Evolutionary conservation across 2,113 vertebrate genomes (phyloP).

Genomic region (Progne subis): DNA sequence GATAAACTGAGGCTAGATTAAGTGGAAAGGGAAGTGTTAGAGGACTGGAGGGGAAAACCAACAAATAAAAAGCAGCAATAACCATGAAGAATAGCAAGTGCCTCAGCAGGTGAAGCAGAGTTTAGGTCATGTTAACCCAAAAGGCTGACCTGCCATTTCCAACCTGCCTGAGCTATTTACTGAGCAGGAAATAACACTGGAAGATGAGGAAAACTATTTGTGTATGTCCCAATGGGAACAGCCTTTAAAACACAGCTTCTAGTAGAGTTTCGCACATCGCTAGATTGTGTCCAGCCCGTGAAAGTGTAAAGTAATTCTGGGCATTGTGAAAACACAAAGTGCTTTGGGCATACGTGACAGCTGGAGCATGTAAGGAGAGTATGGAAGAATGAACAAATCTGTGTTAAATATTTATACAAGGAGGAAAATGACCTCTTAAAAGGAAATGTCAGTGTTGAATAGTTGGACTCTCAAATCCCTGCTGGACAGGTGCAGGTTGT

Average conservation of each 20-base stretch:
- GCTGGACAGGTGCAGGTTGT: background rate
- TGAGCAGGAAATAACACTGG: background rate
- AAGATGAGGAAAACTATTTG: background rate
- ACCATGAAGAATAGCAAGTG: background rate
- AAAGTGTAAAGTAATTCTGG: background rate
- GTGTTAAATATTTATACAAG: accelerated
- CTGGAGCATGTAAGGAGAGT: background rate
- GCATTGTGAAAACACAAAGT: background rate
- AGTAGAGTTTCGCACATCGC: background rate
- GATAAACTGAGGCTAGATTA: background rate
- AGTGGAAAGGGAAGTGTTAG: background rate
- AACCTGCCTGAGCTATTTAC: background rate
- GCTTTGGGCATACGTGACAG: background rate
- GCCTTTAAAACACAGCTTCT: background rate
- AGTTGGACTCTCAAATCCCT: background rate
- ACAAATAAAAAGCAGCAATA: background rate
- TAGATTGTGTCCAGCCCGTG: background rate
- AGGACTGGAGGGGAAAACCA: background rate
- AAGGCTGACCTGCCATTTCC: background rate
- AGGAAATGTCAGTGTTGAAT: background rate
- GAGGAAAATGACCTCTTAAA: background rate
- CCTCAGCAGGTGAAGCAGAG: background rate
- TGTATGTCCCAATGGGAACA: background rate
- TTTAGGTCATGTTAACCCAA: background rate
- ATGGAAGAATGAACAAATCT: background rate